These are phyloP conservation scores for Peromyscus californicus DNA, from an alignment of 2,113 vertebrate species.

Conservation along the genomic window DNA sequence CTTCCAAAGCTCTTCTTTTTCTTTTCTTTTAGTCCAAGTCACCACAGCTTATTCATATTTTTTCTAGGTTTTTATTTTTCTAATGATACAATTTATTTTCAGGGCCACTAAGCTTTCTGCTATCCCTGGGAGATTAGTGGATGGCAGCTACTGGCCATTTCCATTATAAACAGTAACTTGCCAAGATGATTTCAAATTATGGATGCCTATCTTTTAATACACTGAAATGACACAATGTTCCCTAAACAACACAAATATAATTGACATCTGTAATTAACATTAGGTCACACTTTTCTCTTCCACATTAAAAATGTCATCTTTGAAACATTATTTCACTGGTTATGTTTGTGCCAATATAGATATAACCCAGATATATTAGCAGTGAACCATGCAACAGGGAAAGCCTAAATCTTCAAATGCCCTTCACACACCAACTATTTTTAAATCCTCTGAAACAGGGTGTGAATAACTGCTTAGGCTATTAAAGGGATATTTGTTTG, in stretches of 20 bases:
- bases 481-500: conserved; percentile 6
- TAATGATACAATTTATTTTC: conserved; percentile 71
- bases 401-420: conserved; percentile 85
- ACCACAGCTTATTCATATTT: conserved; percentile 64
- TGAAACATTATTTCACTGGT: conserved; percentile 81
- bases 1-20: neutral
- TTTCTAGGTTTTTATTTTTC: conserved; percentile 67
- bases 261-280: conserved; percentile 85
- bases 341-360: conserved; percentile 85
- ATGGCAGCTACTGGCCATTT: conserved; percentile 65
- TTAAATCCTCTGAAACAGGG: conserved; percentile 73
- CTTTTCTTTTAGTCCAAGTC: neutral
- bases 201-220: conserved; percentile 78
- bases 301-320: conserved; percentile 84
- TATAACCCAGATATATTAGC: conserved; percentile 80
- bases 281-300: conserved; percentile 83
- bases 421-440: conserved; percentile 82
- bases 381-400: conserved; percentile 77
- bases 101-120: conserved; percentile 63
- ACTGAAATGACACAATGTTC: conserved; percentile 84
- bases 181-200: conserved; percentile 83
- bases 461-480: conserved; percentile 65
- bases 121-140: conserved; percentile 69
- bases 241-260: conserved; percentile 86
- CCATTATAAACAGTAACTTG: conserved; percentile 68